Evolutionary conservation across 1,140 invertebrate genomes (phyloP), one percentile per base, ranked within the genome.

Genomic region (Ephestia elutella): DNA sequence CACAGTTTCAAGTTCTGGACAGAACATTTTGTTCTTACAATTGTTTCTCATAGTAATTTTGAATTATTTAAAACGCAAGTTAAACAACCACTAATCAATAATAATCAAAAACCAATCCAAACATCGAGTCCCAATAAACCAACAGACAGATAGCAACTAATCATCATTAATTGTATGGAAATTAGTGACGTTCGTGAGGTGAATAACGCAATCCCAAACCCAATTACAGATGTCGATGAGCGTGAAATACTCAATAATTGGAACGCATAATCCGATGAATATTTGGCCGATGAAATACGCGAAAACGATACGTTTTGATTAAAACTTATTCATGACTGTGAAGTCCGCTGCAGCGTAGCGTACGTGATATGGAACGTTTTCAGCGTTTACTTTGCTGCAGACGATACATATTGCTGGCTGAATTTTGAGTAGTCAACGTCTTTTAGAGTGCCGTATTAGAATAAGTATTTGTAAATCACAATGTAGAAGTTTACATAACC

Each of bases 231-330:
- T 68, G 66, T 79, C 82, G 77, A 82, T 80, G 72, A 75, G 80
- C 78, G 72, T 78, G 78, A 86, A 86, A 83, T 83, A 83, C 78
- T 80, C 75, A 82, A 82, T 86, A 82, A 86, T 86, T 83, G 78
- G 70, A 79, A 84, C 72, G 74, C 73, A 72, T 78, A 82, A 84
- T 83, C 73, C 69, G 71, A 76, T 75, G 75, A 61, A 59, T 56
- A 58, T 56, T 35, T 58, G 57, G 58, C 44, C 55, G 53, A 17
- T 63, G 62, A 56, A 60, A 51, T 9, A 30, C 15, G 17, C 44
- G 54, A 44, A 63, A 64, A 62, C 57, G 30, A 60, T 59, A 66
- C 56, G 59, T 63, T 66, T 60, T 54, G 35, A 54, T 56, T 57
- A 50, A 57, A 60, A 51, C 30, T 60, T 30, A 53, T 59, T 57